Percentiles rank a stretch among this genome's conserved stretches.
Conservation (phyloP, 2,888 invertebrate species). For the Drosophila prostipennis region DNA sequence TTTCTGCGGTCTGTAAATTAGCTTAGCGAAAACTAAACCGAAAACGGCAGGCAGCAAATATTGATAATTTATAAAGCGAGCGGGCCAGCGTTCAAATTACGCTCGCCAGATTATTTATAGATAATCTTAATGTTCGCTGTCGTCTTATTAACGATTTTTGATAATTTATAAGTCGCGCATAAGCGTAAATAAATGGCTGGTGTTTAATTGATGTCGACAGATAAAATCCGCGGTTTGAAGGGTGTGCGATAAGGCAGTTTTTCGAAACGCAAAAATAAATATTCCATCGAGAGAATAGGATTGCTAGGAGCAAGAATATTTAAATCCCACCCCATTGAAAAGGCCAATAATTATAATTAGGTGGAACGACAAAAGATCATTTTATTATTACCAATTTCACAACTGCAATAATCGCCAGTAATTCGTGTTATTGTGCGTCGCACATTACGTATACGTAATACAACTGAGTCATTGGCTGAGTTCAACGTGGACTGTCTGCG, state of each 20-base stretch:
- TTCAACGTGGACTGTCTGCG: slow-evolving; percentile 22
- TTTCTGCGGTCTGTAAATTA: slow-evolving; percentile 3
- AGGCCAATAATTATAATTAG: slow-evolving; percentile 3
- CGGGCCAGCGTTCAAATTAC: slow-evolving; percentile 22
- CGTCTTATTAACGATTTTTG: slow-evolving; percentile 51
- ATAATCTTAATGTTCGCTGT: slow-evolving; percentile 63
- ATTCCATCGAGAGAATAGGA: neutral
- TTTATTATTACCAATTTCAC: slow-evolving; percentile 46
- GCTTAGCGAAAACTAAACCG: slow-evolving; percentile 3
- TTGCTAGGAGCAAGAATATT: neutral
- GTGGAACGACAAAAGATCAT: neutral
- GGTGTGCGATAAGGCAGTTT: slow-evolving; percentile 3
- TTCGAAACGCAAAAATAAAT: neutral
- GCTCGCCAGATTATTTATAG: slow-evolving; percentile 51
- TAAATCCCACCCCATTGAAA: slow-evolving; percentile 26
- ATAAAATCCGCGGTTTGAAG: slow-evolving; percentile 12
- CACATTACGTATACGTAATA: slow-evolving; percentile 23
- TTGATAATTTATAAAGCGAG: slow-evolving; percentile 48
- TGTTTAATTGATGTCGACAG: slow-evolving; percentile 50
- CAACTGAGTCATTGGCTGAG: slow-evolving; percentile 31
- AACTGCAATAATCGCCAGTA: slow-evolving; percentile 20
- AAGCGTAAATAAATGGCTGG: slow-evolving; percentile 54
- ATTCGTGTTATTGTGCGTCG: slow-evolving; percentile 20
- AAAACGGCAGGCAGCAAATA: slow-evolving; percentile 14
- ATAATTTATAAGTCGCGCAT: slow-evolving; percentile 60